Evolutionary conservation across 2,888 invertebrate genomes (phyloP).

Genomic region (Agrilus biguttatus): DNA sequence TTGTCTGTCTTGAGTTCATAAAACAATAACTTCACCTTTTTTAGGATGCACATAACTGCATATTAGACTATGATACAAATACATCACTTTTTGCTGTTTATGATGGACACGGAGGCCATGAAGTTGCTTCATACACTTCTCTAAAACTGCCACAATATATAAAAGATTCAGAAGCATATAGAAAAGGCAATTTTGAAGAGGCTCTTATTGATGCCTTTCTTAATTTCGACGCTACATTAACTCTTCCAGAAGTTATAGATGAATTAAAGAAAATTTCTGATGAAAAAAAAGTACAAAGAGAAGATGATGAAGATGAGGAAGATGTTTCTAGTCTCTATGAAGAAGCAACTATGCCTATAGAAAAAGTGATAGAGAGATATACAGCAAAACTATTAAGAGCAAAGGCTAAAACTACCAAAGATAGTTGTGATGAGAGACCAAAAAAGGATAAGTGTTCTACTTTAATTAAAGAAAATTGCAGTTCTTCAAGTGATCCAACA

Average conservation of each 20-base stretch:
- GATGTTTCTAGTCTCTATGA: slow-evolving; percentile 68
- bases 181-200: slow-evolving; percentile 53
- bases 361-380: slow-evolving; percentile 76
- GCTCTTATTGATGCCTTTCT: slow-evolving; percentile 80
- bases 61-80: slow-evolving; percentile 68
- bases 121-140: slow-evolving; percentile 86
- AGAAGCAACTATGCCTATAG: slow-evolving; percentile 82
- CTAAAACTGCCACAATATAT: slow-evolving; percentile 73
- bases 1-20: too few species aligned
- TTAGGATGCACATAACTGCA: slow-evolving; percentile 94
- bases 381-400: slow-evolving; percentile 21
- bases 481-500: too few species aligned
- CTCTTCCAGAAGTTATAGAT: slow-evolving; percentile 57
- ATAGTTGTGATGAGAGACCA: too few species aligned
- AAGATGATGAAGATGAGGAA: slow-evolving; percentile 54
- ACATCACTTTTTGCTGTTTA: slow-evolving; percentile 91
- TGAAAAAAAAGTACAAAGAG: slow-evolving; percentile 36
- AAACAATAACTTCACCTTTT: slow-evolving; percentile 9
- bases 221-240: slow-evolving; percentile 73
- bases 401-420: too few species aligned
- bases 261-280: slow-evolving; percentile 62
- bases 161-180: slow-evolving; percentile 58
- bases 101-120: slow-evolving; percentile 96
- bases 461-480: too few species aligned
- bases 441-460: too few species aligned